Conservation (phyloP, 2,113 vertebrate species). For the Prochilodus magdalenae region DNA sequence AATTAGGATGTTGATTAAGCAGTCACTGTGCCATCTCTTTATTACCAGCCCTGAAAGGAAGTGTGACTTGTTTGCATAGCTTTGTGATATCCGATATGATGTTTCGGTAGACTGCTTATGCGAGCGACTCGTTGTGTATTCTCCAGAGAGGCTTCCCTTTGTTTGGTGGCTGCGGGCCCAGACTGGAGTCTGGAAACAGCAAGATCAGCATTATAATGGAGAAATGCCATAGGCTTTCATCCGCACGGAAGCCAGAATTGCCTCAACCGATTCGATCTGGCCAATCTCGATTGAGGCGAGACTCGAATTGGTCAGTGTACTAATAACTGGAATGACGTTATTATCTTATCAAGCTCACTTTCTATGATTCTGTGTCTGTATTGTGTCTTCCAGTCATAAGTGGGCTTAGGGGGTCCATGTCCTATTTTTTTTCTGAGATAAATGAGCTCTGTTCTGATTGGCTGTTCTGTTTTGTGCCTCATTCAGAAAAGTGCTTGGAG, state of each 20-base stretch:
- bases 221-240: not conserved
- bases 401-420: too few relatives aligned
- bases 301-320: not conserved
- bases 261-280: not conserved
- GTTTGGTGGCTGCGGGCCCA: slow-evolving; percentile 31
- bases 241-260: not conserved
- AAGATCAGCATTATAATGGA: slow-evolving; percentile 22
- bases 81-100: not conserved
- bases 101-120: not conserved
- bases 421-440: too few relatives aligned
- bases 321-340: too few relatives aligned
- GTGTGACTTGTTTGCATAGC: not conserved
- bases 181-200: slow-evolving; percentile 23
- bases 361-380: too few relatives aligned
- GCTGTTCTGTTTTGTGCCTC: too few relatives aligned
- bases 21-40: not conserved
- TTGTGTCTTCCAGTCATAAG: too few relatives aligned
- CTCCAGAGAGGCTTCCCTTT: not conserved
- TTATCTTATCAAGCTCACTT: too few relatives aligned
- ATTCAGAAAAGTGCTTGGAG: too few relatives aligned
- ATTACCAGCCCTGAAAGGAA: not conserved
- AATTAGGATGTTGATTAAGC: not conserved
- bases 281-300: not conserved
- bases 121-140: not conserved
- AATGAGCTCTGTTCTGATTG: too few relatives aligned